Base-by-base conservation (phyloP, 2,797 vertebrate species). In the Lindbergichthys nudifrons region DNA sequence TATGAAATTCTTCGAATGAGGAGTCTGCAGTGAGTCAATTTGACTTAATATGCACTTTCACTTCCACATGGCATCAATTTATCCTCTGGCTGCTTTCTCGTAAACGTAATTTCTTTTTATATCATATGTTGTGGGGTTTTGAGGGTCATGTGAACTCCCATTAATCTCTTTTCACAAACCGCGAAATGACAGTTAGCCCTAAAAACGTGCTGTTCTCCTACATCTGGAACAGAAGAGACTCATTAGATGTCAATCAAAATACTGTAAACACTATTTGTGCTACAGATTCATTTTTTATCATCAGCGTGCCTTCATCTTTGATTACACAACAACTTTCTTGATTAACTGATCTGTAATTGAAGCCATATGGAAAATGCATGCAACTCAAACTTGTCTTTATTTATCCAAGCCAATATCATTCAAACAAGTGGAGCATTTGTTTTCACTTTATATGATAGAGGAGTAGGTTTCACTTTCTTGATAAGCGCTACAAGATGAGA, bases 181-280 rank as follows among this genome's bases (percentile, higher is more conserved):
- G 2, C 73, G 59, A 1, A 39, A 26, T 64, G 77, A 80, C 65
- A 73, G 48, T 30, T 36, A 15, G 30, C 39, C 32, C 53, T 57
- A 3, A 32, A 64, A 81, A 59, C 26, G 9, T 32, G 47, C 30
- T 56, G 36, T 59, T 72, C 13, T 73, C 64, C 66, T 5, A 42
- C 13, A 60, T 68, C 51, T 78, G 41, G 56, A 76, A 73, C 10
- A n/a, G 77, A 58, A 82, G 64, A 59, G 36, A 46, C 66, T 82
- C 86, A 79, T 88, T 83, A 83, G 66, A 80, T 68, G 69, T 73
- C 70, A 56, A 74, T 87, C 71, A 61, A 47, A 26, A 83, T 75
- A 78, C 70, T 75, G 45, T 77, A 81, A 85, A 85, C 77, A 76
- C 54, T 75, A 65, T 80, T 72, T 79, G 71, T 41, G 83, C 69